Evolutionary conservation across 2,113 vertebrate species (phyloP).

Genomic region (Amblyornis subalaris): DNA sequence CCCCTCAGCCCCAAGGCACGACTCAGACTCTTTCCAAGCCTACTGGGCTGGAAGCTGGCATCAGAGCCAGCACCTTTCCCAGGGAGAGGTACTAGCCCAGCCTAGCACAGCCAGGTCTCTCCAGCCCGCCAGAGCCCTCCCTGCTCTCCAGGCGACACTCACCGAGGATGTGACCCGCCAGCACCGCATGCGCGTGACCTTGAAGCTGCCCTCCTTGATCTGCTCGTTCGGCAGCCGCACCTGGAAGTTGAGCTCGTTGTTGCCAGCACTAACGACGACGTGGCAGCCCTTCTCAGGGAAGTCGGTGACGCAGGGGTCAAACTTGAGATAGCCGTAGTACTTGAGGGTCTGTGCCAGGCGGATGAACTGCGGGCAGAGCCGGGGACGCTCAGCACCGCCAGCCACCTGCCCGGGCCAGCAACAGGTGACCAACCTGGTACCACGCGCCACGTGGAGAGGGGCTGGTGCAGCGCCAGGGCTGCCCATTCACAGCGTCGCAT

Average conservation of each 20-base stretch:
- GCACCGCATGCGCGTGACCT: constrained; percentile 97
- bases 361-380: constrained; percentile 80
- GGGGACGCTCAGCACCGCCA: neutral
- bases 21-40: too few relatives aligned
- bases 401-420: rapidly evolving
- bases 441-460: rapidly evolving
- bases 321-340: constrained; percentile 96
- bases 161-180: constrained; percentile 97
- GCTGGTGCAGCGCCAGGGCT: rapidly evolving
- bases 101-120: neutral
- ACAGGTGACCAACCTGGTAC: rapidly evolving
- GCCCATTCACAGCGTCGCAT: rapidly evolving
- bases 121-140: neutral
- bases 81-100: neutral
- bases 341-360: constrained; percentile 93
- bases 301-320: constrained; percentile 93
- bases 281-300: constrained; percentile 97
- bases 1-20: neutral
- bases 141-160: constrained; percentile 54
- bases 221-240: constrained; percentile 92
- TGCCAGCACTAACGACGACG: constrained; percentile 92
- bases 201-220: constrained; percentile 97
- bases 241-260: constrained; percentile 98
- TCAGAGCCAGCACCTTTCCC: neutral
- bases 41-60: neutral